These are phyloP conservation scores for Fulmarus glacialis DNA, from an alignment of 2,113 vertebrate genomes.

Conservation along the genomic window DNA sequence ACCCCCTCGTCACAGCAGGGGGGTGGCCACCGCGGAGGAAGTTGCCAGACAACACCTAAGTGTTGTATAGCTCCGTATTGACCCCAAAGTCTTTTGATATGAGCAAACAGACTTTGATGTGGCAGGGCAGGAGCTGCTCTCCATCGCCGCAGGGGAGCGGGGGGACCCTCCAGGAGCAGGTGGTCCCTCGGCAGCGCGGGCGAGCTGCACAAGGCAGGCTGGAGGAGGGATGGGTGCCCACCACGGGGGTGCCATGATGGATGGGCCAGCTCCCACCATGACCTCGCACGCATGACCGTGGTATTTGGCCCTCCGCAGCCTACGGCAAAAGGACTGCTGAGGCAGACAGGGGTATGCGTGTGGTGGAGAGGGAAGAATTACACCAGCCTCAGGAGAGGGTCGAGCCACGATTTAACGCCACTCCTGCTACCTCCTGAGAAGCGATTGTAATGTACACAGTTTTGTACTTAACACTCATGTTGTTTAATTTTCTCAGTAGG, in stretches of 20 bases:
- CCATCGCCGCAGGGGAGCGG: rapidly evolving
- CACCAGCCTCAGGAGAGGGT: neutral
- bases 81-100: conserved; percentile 20
- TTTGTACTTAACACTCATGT: neutral
- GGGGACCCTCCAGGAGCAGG: neutral
- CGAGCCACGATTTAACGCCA: neutral
- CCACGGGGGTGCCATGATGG: rapidly evolving
- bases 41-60: conserved; percentile 14
- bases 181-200: neutral
- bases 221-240: neutral
- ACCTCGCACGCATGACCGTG: rapidly evolving
- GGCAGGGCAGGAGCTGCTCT: neutral
- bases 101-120: conserved; percentile 41
- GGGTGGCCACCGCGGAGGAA: neutral
- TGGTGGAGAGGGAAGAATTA: neutral
- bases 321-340: neutral
- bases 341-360: rapidly evolving
- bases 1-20: neutral
- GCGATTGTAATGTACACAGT: neutral
- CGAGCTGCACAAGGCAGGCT: rapidly evolving
- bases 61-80: neutral
- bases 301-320: rapidly evolving
- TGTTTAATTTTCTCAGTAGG: neutral
- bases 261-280: neutral
- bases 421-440: neutral